Base-by-base conservation (phyloP, 2,797 vertebrate species). In the Gastrophryne carolinensis region DNA sequence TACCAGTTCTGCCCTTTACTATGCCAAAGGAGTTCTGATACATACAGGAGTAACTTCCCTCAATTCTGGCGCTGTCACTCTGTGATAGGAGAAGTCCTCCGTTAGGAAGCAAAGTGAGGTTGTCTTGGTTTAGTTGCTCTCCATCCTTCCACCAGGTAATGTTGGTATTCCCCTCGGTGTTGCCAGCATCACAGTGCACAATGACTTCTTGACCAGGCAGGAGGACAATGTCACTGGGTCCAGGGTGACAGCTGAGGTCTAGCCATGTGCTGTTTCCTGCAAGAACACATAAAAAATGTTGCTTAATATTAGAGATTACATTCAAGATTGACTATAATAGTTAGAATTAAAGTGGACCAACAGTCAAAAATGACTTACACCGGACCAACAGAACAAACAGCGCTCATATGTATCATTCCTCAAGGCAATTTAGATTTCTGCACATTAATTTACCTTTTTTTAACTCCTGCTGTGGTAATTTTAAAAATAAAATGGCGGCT, bases 131-230 rank as follows among this genome's bases (percentile, higher is more conserved):
- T 76, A 91, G 80, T 0, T 79, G 60, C 21, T 84, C 75, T 12
- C 93, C 95, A 47, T 97, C 90, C 83, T 91, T 94, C 81, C 90
- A 89, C 97, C 97, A 99, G 0, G 92, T 95, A 83, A 97, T 69
- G 69, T 92, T 95, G 79, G 87, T 88, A 8, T 87, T 75, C 77
- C 87, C 83, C 82, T 91, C 87, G 5, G 79, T n/a, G 2, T 74
- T 82, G 12, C 79, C 81, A 63, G 94, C 87, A 83, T 90, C 90
- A 82, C 97, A 99, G 82, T 94, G 90, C 83, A 99, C 87, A 85
- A 95, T 82, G 71, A 93, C 86, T 2, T 84, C 89, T 56, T 87
- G 89, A 75, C 87, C 88, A 0, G 92, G 92, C 73, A 94, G 91
- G 86, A 99, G 82, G 35, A 93, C 87, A 85, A 94, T 92, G 66